Evolutionary conservation across 2,113 vertebrate genomes (phyloP).

Genomic region (Centropristis striata): DNA sequence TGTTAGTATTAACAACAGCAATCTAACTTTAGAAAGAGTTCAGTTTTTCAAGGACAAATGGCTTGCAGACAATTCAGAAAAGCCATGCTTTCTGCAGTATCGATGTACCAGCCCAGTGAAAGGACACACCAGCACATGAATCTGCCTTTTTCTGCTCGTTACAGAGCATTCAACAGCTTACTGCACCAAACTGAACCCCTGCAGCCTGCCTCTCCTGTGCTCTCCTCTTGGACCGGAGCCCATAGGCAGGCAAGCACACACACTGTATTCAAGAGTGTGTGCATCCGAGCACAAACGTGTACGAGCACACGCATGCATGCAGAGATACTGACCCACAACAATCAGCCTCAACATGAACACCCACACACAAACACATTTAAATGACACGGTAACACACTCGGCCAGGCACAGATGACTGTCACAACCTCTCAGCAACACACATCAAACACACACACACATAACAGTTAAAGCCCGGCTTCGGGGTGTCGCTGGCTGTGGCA

Average conservation of each 20-base stretch:
- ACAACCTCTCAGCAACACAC: slow-evolving; percentile 58
- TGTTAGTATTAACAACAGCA: background rate
- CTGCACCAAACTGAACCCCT: slow-evolving; percentile 87
- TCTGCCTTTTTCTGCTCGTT: slow-evolving; percentile 58
- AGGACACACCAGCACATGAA: slow-evolving; percentile 58
- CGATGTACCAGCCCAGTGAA: slow-evolving; percentile 36
- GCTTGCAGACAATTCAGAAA: slow-evolving; percentile 48
- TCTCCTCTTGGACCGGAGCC: slow-evolving; percentile 79
- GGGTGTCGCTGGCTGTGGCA: slow-evolving; percentile 56
- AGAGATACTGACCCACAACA: slow-evolving; percentile 48
- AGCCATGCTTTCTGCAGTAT: slow-evolving; percentile 28
- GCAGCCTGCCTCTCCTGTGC: slow-evolving; percentile 76
- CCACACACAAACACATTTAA: slow-evolving; percentile 46
- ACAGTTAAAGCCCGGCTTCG: slow-evolving; percentile 49
- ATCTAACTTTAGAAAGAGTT: slow-evolving; percentile 6
- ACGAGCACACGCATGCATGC: slow-evolving; percentile 28
- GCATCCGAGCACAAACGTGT: background rate
- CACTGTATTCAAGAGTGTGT: background rate
- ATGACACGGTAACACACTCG: slow-evolving; percentile 44
- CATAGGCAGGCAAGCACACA: slow-evolving; percentile 59
- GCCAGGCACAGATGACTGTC: slow-evolving; percentile 51
- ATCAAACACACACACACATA: slow-evolving; percentile 45
- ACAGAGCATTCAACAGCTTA: slow-evolving; percentile 80
- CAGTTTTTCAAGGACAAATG: slow-evolving; percentile 26
- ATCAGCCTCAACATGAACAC: slow-evolving; percentile 47